phyloP scores from a whole-genome alignment of 2,797 vertebrate genomes.

The Coluber constrictor region DNA sequence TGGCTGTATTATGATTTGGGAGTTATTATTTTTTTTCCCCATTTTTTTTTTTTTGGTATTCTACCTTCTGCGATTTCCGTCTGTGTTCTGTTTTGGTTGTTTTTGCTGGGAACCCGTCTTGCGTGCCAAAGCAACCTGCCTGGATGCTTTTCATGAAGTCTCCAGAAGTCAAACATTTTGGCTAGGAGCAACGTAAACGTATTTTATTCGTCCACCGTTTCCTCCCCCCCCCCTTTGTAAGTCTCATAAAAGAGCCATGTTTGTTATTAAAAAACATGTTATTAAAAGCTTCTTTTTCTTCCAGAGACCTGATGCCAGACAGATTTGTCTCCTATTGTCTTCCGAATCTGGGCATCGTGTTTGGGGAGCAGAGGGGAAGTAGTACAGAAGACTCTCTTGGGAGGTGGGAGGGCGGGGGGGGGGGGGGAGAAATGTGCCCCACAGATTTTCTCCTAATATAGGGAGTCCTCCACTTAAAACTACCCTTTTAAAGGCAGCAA shows the following conservation, averaged over 20 bases:
- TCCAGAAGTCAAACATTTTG: not conserved
- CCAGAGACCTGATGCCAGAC: slow-evolving; percentile 14
- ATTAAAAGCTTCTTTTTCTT: slow-evolving; percentile 20
- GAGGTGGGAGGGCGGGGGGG: not conserved
- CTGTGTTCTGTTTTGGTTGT: not conserved
- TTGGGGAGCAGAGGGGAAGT: not conserved
- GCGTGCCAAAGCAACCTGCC: not conserved
- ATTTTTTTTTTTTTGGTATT: not conserved
- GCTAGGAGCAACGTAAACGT: not conserved
- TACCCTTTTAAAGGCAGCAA: too few relatives aligned
- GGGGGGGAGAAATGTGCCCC: not conserved
- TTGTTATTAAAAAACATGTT: not conserved
- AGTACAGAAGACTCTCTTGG: not conserved
- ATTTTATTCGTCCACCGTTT: slow-evolving; percentile 19
- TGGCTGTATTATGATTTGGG: not conserved
- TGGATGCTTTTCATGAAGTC: not conserved
- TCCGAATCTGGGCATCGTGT: not conserved
- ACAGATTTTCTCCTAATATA: slow-evolving; percentile 6
- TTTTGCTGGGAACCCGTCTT: not conserved
- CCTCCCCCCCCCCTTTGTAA: not conserved
- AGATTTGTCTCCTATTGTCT: not conserved
- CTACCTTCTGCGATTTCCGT: not conserved
- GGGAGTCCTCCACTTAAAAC: too few relatives aligned
- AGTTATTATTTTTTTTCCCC: not conserved
- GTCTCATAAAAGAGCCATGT: slow-evolving; percentile 4